Percentiles rank a stretch among this genome's conserved stretches.
Evolutionary conservation across 2,888 invertebrate species (phyloP).

Genomic region (Copidosoma aretas): DNA sequence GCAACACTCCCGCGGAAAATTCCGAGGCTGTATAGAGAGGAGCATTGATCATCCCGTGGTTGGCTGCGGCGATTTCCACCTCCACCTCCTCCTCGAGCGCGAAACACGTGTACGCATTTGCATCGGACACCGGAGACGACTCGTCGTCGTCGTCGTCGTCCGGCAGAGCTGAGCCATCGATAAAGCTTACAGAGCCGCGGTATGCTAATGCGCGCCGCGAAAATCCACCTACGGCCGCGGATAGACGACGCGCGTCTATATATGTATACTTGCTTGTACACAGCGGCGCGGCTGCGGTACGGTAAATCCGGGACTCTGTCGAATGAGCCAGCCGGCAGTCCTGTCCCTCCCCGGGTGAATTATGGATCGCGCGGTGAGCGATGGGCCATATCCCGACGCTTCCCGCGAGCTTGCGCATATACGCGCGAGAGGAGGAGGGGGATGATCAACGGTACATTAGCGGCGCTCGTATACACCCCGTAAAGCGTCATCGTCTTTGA

Average conservation of each 20-base stretch:
- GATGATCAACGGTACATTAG: too few species aligned
- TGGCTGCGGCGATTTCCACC: not conserved
- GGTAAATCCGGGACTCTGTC: not conserved
- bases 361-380: not conserved
- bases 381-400: not conserved
- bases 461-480: too few species aligned
- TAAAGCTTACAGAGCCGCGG: constrained; percentile 23
- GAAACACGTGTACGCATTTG: not conserved
- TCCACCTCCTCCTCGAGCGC: not conserved
- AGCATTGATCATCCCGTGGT: constrained; percentile 26
- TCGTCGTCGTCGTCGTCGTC: too few species aligned
- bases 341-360: too few species aligned
- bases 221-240: constrained; percentile 19
- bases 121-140: constrained; percentile 7
- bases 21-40: constrained; percentile 7
- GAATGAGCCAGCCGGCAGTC: not conserved
- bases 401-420: not conserved
- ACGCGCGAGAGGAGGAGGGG: too few species aligned
- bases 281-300: too few species aligned
- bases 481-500: too few species aligned
- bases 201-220: not conserved
- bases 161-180: constrained; percentile 16
- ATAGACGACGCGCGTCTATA: not conserved
- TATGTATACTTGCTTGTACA: too few species aligned
- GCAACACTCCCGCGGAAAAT: constrained; percentile 22